phyloP scores from a whole-genome alignment of 2,113 vertebrate species.

The Anhinga rufa region DNA sequence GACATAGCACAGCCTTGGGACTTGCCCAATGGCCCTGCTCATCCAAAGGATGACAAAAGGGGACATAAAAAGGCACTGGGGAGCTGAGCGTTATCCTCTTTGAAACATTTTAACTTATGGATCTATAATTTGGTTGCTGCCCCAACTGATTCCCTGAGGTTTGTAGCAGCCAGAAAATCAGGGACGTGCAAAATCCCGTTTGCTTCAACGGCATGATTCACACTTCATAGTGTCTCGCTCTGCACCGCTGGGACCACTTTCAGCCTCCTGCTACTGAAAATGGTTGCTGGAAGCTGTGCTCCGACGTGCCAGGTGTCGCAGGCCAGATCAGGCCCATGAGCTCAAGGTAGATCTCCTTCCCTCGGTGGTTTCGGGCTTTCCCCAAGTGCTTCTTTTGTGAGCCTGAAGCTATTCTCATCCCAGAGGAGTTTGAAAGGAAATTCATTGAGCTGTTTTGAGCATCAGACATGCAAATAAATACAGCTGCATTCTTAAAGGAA shows the following conservation, averaged over 20 bases:
- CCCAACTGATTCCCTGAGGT: background rate
- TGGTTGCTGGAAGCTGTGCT: background rate
- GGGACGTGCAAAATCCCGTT: background rate
- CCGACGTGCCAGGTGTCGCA: fast-evolving
- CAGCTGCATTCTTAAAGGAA: background rate
- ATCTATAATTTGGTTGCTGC: background rate
- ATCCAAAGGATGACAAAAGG: background rate
- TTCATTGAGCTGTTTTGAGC: background rate
- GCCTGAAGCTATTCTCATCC: background rate
- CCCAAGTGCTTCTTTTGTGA: background rate
- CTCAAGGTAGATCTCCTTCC: background rate
- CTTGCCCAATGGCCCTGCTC: background rate
- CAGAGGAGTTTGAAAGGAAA: background rate
- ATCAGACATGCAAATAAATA: background rate
- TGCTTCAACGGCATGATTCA: fast-evolving
- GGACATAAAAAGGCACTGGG: background rate
- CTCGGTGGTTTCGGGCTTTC: background rate
- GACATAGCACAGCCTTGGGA: background rate
- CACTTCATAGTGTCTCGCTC: fast-evolving
- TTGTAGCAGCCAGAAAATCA: background rate
- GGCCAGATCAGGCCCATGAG: background rate
- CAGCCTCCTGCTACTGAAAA: background rate
- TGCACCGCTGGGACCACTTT: background rate
- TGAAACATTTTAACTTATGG: background rate
- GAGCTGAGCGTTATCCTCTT: background rate